Percentiles rank a stretch among this genome's conserved stretches.
Evolutionary conservation across 2,888 invertebrate species (phyloP).

Genomic region (Toxonevra muliebris): DNA sequence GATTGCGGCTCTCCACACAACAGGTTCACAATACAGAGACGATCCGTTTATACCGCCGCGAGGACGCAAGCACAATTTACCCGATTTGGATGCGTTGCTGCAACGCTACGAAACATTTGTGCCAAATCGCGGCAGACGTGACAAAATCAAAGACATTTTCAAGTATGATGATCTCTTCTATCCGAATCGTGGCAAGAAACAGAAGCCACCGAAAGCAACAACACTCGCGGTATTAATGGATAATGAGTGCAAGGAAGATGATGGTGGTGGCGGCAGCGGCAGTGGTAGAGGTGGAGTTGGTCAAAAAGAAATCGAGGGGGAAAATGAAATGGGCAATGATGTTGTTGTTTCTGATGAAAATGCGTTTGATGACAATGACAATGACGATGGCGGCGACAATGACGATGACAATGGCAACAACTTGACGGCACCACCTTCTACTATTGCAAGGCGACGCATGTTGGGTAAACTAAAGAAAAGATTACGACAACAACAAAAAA

Average conservation of each 20-base stretch:
- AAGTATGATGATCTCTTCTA: constrained; percentile 64
- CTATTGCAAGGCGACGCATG: constrained; percentile 27
- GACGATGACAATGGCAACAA: constrained; percentile 21
- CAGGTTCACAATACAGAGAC: constrained; percentile 41
- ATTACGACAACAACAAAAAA: constrained; percentile 22
- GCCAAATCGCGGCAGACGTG: constrained; percentile 63
- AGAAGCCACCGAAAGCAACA: constrained; percentile 33
- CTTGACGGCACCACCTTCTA: constrained; percentile 32
- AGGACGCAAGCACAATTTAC: constrained; percentile 58
- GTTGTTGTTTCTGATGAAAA: constrained; percentile 10
- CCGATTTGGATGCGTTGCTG: constrained; percentile 52
- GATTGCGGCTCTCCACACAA: constrained; percentile 8
- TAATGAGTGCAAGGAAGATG: background rate
- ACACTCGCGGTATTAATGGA: background rate
- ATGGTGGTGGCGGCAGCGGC: constrained; percentile 12
- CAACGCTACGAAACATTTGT: constrained; percentile 60
- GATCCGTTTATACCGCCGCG: constrained; percentile 63
- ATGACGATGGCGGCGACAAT: background rate
- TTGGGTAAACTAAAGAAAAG: constrained; percentile 44
- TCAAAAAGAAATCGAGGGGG: constrained; percentile 15
- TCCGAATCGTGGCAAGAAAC: constrained; percentile 63
- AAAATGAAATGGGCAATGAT: constrained; percentile 16
- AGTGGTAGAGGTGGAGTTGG: background rate
- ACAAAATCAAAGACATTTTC: constrained; percentile 62
- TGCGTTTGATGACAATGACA: constrained; percentile 8